Percentiles rank a stretch among this genome's conserved stretches.
Conservation (phyloP, 2,797 vertebrate species). For the Nyctalus aviator region DNA sequence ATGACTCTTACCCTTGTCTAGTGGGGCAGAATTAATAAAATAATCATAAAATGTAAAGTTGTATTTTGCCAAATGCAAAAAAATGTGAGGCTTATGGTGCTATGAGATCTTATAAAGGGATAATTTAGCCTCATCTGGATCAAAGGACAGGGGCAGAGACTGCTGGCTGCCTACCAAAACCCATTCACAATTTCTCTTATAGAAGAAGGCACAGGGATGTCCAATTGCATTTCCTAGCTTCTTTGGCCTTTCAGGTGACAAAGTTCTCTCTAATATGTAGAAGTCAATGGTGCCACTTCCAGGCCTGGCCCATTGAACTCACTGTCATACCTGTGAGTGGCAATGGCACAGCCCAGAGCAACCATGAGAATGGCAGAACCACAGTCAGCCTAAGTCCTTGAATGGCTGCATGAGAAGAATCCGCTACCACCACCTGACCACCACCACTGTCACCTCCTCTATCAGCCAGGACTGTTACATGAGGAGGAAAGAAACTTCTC, state of each 20-base stretch:
- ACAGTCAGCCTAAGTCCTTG: neutral
- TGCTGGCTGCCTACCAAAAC: neutral
- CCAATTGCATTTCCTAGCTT: neutral
- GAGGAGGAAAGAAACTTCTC: neutral
- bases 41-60: neutral
- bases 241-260: neutral
- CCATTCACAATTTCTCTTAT: neutral
- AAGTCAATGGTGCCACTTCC: slow-evolving; percentile 14
- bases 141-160: neutral
- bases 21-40: neutral
- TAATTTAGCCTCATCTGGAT: neutral
- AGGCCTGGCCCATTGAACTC: neutral
- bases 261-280: neutral
- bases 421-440: neutral
- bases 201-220: neutral
- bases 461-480: neutral
- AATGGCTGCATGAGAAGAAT: neutral
- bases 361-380: neutral
- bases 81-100: neutral
- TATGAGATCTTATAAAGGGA: neutral
- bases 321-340: neutral
- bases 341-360: neutral
- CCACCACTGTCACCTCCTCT: neutral
- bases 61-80: neutral
- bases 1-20: neutral